Evolutionary conservation across 2,797 vertebrate genomes (phyloP).

Genomic region (Hylomyscus alleni): DNA sequence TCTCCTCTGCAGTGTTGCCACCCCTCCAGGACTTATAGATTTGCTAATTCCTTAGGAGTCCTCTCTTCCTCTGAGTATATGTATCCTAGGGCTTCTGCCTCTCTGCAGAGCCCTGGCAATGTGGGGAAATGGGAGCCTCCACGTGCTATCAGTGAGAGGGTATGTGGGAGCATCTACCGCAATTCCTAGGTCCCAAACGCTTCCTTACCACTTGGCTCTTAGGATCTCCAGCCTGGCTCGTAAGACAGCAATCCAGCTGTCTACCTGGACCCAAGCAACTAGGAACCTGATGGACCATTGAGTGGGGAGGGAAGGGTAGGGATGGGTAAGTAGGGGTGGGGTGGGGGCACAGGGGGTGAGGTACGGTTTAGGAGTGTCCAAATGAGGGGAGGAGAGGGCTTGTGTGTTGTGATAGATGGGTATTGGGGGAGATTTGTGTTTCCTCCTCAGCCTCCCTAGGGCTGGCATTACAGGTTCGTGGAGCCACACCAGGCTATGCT

Average conservation of each 20-base stretch:
- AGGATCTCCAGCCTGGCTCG: neutral
- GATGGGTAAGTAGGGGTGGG: too few species aligned
- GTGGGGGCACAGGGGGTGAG: neutral
- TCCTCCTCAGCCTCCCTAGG: neutral
- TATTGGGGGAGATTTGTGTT: neutral
- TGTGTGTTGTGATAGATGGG: neutral
- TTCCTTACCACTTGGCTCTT: neutral
- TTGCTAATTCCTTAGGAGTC: neutral
- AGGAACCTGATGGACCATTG: neutral
- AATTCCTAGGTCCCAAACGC: too few species aligned
- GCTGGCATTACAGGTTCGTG: neutral
- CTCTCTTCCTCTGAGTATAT: neutral
- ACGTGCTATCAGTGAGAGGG: too few species aligned
- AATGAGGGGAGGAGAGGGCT: neutral
- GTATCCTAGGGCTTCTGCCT: neutral
- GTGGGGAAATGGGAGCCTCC: neutral
- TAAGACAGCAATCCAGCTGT: too few species aligned
- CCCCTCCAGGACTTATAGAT: neutral
- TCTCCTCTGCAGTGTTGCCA: neutral
- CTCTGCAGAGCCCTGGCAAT: neutral
- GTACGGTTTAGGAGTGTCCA: neutral
- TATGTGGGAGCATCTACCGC: neutral
- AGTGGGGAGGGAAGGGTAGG: neutral
- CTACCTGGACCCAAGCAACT: neutral
- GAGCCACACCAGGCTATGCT: too few species aligned